A percentile compares a stretch with the other conserved stretches of the same genome.
phyloP scores from a whole-genome alignment of 2,113 vertebrate species.

The Vulpes lagopus region DNA sequence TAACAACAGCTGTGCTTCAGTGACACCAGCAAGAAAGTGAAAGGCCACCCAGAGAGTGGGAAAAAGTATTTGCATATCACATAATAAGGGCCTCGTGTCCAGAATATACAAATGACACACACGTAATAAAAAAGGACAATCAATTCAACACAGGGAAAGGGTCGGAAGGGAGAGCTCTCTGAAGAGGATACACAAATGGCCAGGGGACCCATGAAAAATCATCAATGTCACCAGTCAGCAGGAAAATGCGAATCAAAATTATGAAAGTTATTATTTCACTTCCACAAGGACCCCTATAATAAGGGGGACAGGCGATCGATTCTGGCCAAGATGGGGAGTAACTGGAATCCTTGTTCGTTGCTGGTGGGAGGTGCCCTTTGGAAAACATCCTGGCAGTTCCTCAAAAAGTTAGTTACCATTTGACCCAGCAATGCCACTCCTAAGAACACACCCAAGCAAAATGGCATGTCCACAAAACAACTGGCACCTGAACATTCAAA shows the following conservation, averaged over 20 bases:
- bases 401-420: not conserved
- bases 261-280: not conserved
- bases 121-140: not conserved
- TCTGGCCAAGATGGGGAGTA: fast-evolving
- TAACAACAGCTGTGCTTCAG: not conserved
- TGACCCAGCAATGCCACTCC: not conserved
- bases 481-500: fast-evolving
- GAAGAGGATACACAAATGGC: not conserved
- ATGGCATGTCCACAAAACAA: not conserved
- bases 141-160: not conserved
- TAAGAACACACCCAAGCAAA: not conserved
- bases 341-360: not conserved
- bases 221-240: not conserved
- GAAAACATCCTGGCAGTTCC: not conserved
- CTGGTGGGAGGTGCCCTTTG: not conserved
- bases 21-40: not conserved
- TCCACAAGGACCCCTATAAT: not conserved
- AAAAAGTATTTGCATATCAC: not conserved
- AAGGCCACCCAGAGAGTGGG: not conserved
- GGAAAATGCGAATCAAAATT: not conserved
- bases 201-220: not conserved
- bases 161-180: not conserved
- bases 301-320: not conserved
- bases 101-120: not conserved
- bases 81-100: not conserved